Evolutionary conservation across 2,113 vertebrate species (phyloP), one percentile per base, ranked within the genome.

Genomic region (Scomber colias): DNA sequence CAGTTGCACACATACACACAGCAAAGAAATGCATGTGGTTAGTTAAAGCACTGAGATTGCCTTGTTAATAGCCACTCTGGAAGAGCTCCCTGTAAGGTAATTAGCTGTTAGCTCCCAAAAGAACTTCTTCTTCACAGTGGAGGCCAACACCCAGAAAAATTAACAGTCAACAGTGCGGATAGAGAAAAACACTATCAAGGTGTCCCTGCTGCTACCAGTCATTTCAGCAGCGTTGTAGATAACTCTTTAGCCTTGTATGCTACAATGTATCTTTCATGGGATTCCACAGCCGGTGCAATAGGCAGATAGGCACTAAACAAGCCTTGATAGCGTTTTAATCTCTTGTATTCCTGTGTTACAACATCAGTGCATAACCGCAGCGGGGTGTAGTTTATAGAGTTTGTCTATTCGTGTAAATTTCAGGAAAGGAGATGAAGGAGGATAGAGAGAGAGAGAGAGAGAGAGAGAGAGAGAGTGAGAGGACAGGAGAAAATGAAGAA

Each of bases 111-210:
- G 79, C 44, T 74, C 73, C 73, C 74, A 72, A 71, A 85, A 80
- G 64, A 86, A 86, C 48, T 74, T 67, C 45, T 57, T 78, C 78
- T 78, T 78, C 82, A 82, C 74, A 82, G 87, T n/a, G 75, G 75
- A 84, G 66, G 82, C 75, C 73, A 62, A 82, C 81, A 88, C 77
- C 81, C 81, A 74, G 62, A 76, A 81, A 81, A 76, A 86, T 77
- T 64, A 87, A 75, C 61, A 82, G 67, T 81, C 81, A 78, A 71
- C 67, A 56, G 81, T 60, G 83, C 31, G 10, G 44, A 63, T 80
- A 85, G 88, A 91, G 79, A 88, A 71, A 81, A 89, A 82, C 44
- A 60, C 86, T 77, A 93, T 93, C 90, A 91, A 90, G 89, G 80
- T 71, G 19, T 68, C 44, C 49, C 71, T 71, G 75, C 79, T 71